A percentile compares a stretch with the other conserved stretches of the same genome.
Evolutionary conservation across 2,797 vertebrate genomes (phyloP).

Genomic region (Aphelocoma californica): DNA sequence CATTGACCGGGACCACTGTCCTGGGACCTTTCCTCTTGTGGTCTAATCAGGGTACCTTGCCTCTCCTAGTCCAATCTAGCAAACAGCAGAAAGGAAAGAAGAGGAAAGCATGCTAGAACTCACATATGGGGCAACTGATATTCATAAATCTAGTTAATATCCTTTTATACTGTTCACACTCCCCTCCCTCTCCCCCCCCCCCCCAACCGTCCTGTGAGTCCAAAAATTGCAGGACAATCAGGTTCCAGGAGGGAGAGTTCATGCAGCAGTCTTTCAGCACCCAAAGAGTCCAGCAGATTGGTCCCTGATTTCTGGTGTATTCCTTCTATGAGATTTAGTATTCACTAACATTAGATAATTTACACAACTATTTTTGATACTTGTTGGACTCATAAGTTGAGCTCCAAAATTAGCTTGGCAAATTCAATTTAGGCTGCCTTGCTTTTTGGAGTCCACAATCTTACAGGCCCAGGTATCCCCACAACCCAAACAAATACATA

Average conservation of each 20-base stretch:
- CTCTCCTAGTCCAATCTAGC: background rate
- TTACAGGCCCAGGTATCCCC: background rate
- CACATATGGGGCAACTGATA: too few species aligned
- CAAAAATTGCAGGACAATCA: background rate
- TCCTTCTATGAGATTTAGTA: background rate
- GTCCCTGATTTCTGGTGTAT: background rate
- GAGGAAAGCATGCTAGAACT: background rate
- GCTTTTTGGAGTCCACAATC: background rate
- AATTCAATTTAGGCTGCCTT: background rate
- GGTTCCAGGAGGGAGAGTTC: background rate
- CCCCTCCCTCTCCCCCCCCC: too few species aligned
- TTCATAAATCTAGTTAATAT: background rate
- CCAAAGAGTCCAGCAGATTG: background rate
- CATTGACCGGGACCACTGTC: background rate
- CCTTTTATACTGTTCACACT: background rate
- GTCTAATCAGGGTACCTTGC: background rate
- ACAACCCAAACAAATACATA: background rate
- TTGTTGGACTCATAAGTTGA: background rate
- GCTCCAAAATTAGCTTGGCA: background rate
- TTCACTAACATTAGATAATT: background rate
- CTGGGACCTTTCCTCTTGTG: background rate
- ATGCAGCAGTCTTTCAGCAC: background rate
- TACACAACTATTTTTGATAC: background rate
- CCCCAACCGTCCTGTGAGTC: background rate
- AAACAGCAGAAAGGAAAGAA: background rate